These are phyloP conservation scores for Haplochromis vanheusdeni DNA, from an alignment of 2,113 vertebrate genomes.

Conservation along the genomic window DNA sequence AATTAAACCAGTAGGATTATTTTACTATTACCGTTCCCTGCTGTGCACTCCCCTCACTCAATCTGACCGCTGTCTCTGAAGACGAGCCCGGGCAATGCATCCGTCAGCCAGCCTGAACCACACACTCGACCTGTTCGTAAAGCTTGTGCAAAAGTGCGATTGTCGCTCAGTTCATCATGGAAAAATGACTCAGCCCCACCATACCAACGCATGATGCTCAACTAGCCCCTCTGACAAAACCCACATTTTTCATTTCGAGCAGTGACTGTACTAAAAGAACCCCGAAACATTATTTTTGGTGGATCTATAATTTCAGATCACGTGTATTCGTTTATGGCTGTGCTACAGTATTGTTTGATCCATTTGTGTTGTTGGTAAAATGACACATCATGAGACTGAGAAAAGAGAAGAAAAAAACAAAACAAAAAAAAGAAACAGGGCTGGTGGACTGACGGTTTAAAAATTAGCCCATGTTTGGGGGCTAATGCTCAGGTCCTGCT, in stretches of 20 bases:
- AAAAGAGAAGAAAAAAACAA: accelerated
- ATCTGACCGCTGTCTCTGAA: neutral
- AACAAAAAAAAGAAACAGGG: neutral
- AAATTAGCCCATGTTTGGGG: neutral
- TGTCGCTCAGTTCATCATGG: neutral
- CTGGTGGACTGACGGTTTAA: neutral
- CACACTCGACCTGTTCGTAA: neutral
- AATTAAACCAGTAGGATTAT: neutral
- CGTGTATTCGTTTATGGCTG: neutral
- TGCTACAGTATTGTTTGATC: neutral
- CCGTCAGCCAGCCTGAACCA: neutral
- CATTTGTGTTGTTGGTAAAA: neutral
- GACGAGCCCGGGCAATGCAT: neutral
- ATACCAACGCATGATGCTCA: neutral
- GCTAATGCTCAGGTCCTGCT: neutral
- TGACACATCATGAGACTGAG: neutral
- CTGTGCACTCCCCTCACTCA: neutral
- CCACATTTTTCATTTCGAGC: neutral
- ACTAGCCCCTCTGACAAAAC: neutral
- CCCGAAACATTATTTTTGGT: neutral
- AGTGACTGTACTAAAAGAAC: neutral
- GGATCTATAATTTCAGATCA: neutral
- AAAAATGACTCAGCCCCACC: neutral
- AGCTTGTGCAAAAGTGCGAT: neutral
- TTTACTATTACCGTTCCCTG: neutral